Percentiles rank a stretch among this genome's conserved stretches.
Evolutionary conservation across 2,113 vertebrate species (phyloP).

Genomic region (Scytalopus superciliaris): DNA sequence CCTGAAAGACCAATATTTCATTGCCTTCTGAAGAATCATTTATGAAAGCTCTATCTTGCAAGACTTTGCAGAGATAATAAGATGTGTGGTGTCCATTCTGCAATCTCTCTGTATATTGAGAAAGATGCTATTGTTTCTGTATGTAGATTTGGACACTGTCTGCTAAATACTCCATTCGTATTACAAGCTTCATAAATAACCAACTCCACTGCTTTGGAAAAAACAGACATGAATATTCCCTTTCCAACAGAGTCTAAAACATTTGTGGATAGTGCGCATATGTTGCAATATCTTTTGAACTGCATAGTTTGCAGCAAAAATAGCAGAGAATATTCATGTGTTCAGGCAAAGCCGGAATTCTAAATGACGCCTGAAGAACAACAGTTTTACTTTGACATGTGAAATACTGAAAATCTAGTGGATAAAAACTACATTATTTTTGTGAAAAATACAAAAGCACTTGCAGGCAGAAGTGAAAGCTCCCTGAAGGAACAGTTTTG

Average conservation of each 20-base stretch:
- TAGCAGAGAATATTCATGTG: not conserved
- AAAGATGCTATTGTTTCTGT: not conserved
- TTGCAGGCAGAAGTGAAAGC: not conserved
- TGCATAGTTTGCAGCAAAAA: not conserved
- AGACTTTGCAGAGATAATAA: not conserved
- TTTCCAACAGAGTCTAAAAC: not conserved
- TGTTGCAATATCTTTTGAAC: not conserved
- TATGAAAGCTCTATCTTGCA: not conserved
- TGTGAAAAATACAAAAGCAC: not conserved
- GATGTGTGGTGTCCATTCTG: not conserved
- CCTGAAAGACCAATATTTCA: not conserved
- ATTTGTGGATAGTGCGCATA: not conserved
- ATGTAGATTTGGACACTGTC: not conserved
- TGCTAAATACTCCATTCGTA: not conserved
- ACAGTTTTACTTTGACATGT: not conserved
- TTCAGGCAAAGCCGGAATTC: not conserved
- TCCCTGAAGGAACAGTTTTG: not conserved
- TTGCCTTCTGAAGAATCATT: not conserved
- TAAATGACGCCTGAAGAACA: not conserved
- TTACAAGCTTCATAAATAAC: not conserved
- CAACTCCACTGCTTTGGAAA: not conserved
- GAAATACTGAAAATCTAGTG: not conserved
- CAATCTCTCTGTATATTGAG: not conserved
- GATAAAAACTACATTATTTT: not conserved
- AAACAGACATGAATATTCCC: not conserved